A percentile compares a stretch with the other conserved stretches of the same genome.
These are phyloP conservation scores for Lucifuga dentata DNA, from an alignment of 2,113 vertebrate genomes.

Conservation along the genomic window DNA sequence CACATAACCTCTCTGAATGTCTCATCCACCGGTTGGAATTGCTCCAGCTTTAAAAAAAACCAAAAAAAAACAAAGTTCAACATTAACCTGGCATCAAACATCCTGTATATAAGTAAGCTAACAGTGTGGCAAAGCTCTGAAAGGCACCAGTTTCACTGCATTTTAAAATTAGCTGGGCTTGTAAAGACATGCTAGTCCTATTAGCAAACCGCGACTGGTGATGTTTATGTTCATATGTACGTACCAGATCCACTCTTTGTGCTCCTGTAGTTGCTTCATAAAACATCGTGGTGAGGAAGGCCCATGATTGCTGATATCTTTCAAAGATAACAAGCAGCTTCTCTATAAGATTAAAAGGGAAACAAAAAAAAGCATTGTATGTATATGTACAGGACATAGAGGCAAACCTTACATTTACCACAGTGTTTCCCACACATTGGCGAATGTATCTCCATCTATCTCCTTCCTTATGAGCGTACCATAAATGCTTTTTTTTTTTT, in stretches of 20 bases:
- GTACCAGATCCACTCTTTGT: constrained; percentile 81
- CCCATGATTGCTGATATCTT: constrained; percentile 85
- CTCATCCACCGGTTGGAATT: constrained; percentile 81
- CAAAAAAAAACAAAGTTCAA: neutral
- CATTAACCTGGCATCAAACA: neutral
- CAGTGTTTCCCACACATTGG: no score
- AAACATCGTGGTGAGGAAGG: constrained; percentile 84
- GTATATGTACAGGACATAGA: no score
- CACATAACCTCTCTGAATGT: constrained; percentile 82
- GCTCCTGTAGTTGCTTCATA: constrained; percentile 74
- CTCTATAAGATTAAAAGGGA: constrained; percentile 55
- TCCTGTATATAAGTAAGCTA: neutral
- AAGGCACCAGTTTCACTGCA: neutral
- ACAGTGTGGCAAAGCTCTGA: neutral
- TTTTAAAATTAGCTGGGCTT: neutral
- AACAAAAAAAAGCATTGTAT: constrained; percentile 20
- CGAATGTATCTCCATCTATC: no score
- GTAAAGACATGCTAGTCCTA: neutral
- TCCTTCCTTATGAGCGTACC: no score
- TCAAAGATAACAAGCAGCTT: constrained; percentile 82
- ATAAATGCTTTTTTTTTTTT: no score
- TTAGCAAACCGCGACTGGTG: no score
- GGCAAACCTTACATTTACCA: no score
- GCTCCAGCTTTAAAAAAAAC: constrained; percentile 73
- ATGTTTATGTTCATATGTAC: constrained; percentile 11